Conservation (phyloP, 2,113 vertebrate genomes). For the Grammomys surdaster region DNA sequence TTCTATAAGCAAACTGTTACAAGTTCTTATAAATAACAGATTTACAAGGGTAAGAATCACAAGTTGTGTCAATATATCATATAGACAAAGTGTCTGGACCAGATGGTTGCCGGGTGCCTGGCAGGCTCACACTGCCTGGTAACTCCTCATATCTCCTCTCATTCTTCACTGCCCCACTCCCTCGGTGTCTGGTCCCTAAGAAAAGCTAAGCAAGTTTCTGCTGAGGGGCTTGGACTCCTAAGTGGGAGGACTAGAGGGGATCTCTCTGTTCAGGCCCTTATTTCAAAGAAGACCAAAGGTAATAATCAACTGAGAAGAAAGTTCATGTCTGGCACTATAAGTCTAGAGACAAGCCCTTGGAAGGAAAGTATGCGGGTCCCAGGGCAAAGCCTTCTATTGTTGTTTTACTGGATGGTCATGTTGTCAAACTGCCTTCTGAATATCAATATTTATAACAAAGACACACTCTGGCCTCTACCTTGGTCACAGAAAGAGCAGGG, state of each 20-base stretch:
- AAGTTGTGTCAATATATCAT: not conserved
- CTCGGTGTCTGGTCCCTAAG: not conserved
- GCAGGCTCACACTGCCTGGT: not conserved
- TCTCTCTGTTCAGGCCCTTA: not conserved
- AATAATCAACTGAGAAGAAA: not conserved
- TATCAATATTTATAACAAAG: not conserved
- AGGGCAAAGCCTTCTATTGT: not conserved
- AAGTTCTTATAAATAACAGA: not conserved
- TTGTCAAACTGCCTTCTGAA: not conserved
- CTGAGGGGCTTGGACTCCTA: not conserved
- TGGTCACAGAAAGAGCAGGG: not conserved
- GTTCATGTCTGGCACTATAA: not conserved
- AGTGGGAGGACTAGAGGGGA: not conserved
- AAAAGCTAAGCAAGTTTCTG: not conserved
- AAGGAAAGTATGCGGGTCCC: not conserved
- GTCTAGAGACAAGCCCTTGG: not conserved
- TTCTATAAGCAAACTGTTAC: not conserved
- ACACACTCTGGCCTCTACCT: no score
- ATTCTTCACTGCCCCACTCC: not conserved
- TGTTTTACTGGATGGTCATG: not conserved
- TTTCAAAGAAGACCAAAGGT: no score
- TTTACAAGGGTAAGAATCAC: conserved; percentile 14
- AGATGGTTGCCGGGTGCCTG: not conserved
- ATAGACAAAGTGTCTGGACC: not conserved
- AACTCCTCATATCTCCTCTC: not conserved